Evolutionary conservation across 2,888 invertebrate species (phyloP).

Genomic region (Helicoverpa assulta): DNA sequence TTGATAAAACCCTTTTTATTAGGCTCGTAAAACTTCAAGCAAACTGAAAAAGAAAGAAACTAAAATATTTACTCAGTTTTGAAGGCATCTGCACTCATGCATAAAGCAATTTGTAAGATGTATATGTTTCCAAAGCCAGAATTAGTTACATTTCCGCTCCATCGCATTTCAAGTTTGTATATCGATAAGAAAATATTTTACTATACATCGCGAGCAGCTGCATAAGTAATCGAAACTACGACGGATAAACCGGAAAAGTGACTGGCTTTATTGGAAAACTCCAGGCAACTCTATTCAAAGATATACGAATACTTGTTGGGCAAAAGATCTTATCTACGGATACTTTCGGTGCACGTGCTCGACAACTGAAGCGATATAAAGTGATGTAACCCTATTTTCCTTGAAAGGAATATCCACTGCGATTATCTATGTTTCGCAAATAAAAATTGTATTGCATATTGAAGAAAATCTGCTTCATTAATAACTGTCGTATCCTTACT

Average conservation of each 20-base stretch:
- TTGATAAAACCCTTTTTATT: too few relatives aligned
- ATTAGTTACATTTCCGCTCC: too few relatives aligned
- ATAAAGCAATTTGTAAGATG: too few relatives aligned
- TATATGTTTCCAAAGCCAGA: too few relatives aligned
- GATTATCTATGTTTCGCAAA: constrained; percentile 12
- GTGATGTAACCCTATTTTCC: constrained; percentile 33
- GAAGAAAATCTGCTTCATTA: too few relatives aligned
- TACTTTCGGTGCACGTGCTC: constrained; percentile 51
- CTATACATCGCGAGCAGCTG: constrained; percentile 21
- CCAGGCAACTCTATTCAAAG: constrained; percentile 50
- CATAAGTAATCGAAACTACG: constrained; percentile 31
- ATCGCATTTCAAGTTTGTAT: constrained; percentile 8
- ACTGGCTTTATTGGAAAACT: constrained; percentile 57
- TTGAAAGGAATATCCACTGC: constrained; percentile 10
- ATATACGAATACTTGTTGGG: constrained; percentile 51
- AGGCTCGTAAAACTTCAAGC: too few relatives aligned
- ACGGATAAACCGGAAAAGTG: constrained; percentile 46
- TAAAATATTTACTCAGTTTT: too few relatives aligned
- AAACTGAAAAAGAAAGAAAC: too few relatives aligned
- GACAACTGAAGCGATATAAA: constrained; percentile 22
- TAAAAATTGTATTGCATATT: background rate
- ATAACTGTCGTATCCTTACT: too few relatives aligned
- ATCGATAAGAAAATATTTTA: constrained; percentile 14
- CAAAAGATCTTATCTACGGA: constrained; percentile 43
- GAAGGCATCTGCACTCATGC: too few relatives aligned